Base-by-base conservation (phyloP, 2,888 invertebrate species). In the Eumacrocentrus americanus region DNA sequence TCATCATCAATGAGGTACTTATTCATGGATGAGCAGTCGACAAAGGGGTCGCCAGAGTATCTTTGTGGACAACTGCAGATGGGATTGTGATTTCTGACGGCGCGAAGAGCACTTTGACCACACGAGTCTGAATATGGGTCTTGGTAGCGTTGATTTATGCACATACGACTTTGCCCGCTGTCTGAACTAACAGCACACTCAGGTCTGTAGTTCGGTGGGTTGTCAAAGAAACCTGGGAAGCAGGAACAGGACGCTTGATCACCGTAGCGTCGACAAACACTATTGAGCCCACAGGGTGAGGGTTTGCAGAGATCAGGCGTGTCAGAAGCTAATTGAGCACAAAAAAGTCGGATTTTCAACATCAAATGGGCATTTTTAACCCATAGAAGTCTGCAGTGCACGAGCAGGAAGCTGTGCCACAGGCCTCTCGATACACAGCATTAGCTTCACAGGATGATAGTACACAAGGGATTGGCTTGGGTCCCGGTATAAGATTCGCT, bases 331-430 rank as follows among this genome's bases (percentile, higher is more conserved):
- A n/a, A n/a, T n/a, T n/a, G n/a, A n/a, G n/a, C n/a, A n/a, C n/a
- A n/a, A n/a, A n/a, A n/a, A n/a, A n/a, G n/a, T n/a, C n/a, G n/a
- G n/a, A n/a, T n/a, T n/a, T n/a, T n/a, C n/a, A n/a, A n/a, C n/a
- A n/a, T n/a, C n/a, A n/a, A n/a, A n/a, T n/a, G n/a, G n/a, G n/a
- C n/a, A n/a, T n/a, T n/a, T n/a, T n/a, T n/a, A n/a, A n/a, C n/a
- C 91, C 91, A 63, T 87, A 84, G 80, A 85, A 90, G 48, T 88
- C 88, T 7, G 83, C 83, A 42, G 87, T 73, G 71, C 91, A 91
- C 37, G 86, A 85, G 71, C 91, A 91, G 23, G 87, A 84, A 3
- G 88, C 89, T n/a, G 85, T 84, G 55, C 84, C 84, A 65, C 87
- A 84, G 47, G 86, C 83, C 72, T 89, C 87, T 65, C 86, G 85